Percentiles rank a stretch among this genome's conserved stretches.
Conservation (phyloP, 2,888 invertebrate genomes). For the Drosophila neoperkinsi region DNA sequence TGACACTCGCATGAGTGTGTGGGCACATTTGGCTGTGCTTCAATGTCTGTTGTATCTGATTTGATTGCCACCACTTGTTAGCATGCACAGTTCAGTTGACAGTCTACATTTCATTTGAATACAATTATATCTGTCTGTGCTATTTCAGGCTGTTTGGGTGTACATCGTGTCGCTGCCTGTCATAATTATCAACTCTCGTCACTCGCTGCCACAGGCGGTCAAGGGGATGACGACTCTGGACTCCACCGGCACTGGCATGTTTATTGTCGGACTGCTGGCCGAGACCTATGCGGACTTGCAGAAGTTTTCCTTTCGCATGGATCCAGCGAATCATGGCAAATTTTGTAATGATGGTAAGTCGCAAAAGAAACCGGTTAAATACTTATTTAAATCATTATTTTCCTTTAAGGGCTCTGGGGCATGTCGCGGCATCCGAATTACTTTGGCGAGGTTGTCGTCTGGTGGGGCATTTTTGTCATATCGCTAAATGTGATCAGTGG, state of each 20-base stretch:
- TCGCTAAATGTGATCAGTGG: conserved; percentile 94
- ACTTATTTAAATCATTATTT: neutral
- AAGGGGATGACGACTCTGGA: conserved; percentile 95
- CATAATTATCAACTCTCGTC: conserved; percentile 94
- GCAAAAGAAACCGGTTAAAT: neutral
- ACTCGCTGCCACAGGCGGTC: conserved; percentile 90
- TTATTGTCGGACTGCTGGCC: conserved; percentile 92
- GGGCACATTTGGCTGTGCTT: conserved; percentile 22
- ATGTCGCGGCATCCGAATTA: conserved; percentile 97
- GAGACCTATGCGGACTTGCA: conserved; percentile 97
- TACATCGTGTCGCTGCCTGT: conserved; percentile 96
- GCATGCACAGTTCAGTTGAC: conserved; percentile 7
- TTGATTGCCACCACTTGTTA: conserved; percentile 65
- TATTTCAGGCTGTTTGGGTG: conserved; percentile 93
- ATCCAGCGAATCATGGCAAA: conserved; percentile 94
- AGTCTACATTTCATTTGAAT: conserved; percentile 6
- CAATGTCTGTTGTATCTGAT: conserved; percentile 41
- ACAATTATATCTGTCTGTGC: neutral
- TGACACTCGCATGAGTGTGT: conserved; percentile 2
- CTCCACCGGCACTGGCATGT: conserved; percentile 93
- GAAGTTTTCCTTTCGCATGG: conserved; percentile 95
- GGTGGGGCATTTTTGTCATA: conserved; percentile 97
- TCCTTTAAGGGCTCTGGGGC: conserved; percentile 90
- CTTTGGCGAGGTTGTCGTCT: conserved; percentile 96
- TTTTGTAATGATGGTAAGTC: conserved; percentile 95